Conservation (phyloP, 2,113 vertebrate species). For the Catharus bicknelli region DNA sequence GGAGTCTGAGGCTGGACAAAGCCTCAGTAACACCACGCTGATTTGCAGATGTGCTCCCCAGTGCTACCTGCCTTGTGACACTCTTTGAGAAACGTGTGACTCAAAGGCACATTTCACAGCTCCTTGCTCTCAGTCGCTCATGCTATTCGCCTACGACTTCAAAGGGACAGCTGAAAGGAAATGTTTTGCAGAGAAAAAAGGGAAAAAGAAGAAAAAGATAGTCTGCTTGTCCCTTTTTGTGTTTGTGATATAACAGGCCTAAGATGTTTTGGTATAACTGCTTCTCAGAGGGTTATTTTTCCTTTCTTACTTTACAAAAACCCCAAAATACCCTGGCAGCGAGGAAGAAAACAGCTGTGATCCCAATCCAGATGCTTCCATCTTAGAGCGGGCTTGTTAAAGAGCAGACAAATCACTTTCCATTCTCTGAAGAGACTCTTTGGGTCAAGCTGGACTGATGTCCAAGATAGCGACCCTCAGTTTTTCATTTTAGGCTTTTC, state of each 20-base stretch:
- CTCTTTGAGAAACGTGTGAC: background rate
- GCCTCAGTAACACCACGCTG: background rate
- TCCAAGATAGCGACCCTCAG: background rate
- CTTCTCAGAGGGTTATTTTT: slow-evolving; percentile 17
- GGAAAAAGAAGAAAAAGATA: background rate
- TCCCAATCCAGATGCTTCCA: background rate
- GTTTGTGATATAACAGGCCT: slow-evolving; percentile 28
- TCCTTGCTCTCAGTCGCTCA: slow-evolving; percentile 6
- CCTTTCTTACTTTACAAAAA: background rate
- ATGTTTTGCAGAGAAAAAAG: background rate
- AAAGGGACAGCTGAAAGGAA: slow-evolving; percentile 48
- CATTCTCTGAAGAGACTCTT: background rate
- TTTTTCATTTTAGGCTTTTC: background rate
- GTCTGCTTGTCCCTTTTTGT: background rate
- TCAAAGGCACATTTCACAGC: slow-evolving; percentile 10
- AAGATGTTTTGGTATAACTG: slow-evolving; percentile 1
- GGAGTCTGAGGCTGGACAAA: background rate
- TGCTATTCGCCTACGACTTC: slow-evolving; percentile 19
- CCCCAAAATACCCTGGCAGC: background rate
- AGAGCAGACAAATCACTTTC: background rate
- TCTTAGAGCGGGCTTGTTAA: background rate
- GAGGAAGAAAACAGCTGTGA: background rate
- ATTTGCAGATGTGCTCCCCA: slow-evolving; percentile 11
- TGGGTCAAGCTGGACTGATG: background rate
- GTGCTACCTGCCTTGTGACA: background rate